Evolutionary conservation across 2,888 invertebrate species (phyloP).

Genomic region (Ochropacha duplaris): DNA sequence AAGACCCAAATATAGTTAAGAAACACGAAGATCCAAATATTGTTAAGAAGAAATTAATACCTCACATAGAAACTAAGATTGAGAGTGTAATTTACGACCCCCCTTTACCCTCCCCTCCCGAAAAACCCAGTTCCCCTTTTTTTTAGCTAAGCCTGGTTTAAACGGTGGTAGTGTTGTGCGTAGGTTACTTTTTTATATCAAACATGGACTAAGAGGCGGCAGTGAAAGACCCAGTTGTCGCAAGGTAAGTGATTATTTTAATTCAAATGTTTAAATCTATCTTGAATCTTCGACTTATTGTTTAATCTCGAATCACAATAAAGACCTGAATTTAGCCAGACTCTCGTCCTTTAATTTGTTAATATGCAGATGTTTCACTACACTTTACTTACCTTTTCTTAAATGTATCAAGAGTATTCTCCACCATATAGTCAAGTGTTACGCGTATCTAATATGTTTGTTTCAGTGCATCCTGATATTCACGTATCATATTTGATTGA

Average conservation of each 20-base stretch:
- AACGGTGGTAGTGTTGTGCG: constrained; percentile 36
- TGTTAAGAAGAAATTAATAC: constrained; percentile 63
- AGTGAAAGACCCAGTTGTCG: constrained; percentile 6
- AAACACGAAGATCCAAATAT: constrained; percentile 63
- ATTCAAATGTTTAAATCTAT: background rate
- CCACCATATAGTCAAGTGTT: no score
- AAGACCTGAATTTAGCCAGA: no score
- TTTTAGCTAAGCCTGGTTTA: constrained; percentile 53
- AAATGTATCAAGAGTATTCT: no score
- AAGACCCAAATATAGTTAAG: constrained; percentile 28
- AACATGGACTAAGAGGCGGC: constrained; percentile 44
- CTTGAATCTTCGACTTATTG: no score
- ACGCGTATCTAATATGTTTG: no score
- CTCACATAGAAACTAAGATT: constrained; percentile 61
- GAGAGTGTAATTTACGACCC: constrained; percentile 62
- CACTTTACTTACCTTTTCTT: no score
- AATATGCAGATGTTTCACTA: no score
- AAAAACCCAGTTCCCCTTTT: constrained; percentile 40
- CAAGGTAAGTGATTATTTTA: background rate
- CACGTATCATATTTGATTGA: background rate
- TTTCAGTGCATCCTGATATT: no score
- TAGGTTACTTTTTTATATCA: constrained; percentile 37
- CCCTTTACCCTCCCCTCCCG: constrained; percentile 58
- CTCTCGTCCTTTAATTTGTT: no score
- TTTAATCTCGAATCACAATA: no score